These are phyloP conservation scores for Diachasmimorpha longicaudata DNA, from an alignment of 1,140 invertebrate species.

Conservation along the genomic window DNA sequence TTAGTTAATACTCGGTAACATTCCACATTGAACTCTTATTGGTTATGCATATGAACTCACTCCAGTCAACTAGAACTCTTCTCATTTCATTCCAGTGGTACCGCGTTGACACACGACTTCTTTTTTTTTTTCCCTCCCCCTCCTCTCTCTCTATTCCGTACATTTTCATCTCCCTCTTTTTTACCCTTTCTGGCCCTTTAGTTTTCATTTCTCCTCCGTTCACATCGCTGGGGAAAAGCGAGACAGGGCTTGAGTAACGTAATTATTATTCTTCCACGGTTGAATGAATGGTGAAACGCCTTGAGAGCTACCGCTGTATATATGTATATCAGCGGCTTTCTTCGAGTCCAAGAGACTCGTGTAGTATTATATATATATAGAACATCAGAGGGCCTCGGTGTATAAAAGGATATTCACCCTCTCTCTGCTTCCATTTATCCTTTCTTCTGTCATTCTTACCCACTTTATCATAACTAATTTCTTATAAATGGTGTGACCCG, in stretches of 20 bases:
- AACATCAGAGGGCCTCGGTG: background rate
- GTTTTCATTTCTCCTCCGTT: background rate
- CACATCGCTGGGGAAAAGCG: background rate
- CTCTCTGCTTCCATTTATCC: constrained; percentile 4
- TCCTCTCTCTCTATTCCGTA: background rate
- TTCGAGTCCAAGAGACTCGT: background rate
- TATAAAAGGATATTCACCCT: background rate
- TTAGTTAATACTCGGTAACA: background rate
- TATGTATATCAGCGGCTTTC: background rate
- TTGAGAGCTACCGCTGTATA: background rate
- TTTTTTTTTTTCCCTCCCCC: background rate
- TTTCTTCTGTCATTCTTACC: background rate
- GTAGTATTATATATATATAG: background rate
- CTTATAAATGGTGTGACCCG: constrained; percentile 25
- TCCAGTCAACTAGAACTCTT: background rate
- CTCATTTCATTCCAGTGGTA: background rate
- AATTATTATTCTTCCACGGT: background rate
- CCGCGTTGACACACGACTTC: too few relatives aligned
- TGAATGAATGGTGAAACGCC: background rate
- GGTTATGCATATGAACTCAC: background rate
- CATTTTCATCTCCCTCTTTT: background rate
- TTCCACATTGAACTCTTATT: background rate
- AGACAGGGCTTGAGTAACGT: background rate
- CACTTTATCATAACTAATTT: constrained; percentile 28
- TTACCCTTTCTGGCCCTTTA: background rate